Evolutionary conservation across 2,888 invertebrate species (phyloP), one percentile per base, ranked within the genome.

Genomic region (Emesis furor): DNA sequence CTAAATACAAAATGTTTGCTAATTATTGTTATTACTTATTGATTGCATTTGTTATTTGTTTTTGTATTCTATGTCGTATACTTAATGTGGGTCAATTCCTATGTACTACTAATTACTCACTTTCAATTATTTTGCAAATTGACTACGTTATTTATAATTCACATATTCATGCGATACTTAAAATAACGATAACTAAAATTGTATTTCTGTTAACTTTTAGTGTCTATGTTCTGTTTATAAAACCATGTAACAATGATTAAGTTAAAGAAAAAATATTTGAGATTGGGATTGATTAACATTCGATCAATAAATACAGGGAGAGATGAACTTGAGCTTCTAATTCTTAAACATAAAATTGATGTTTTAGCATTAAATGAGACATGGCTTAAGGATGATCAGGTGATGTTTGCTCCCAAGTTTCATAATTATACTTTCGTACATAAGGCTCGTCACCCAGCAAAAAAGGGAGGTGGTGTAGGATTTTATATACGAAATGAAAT

Each of bases 281-380:
- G 32, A 14, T 12, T 32, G 5, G 32, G 32, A 8, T 32, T 65
- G 17, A 32, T 65, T 65, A 32, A 65, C 5, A 32, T 65, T 30
- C 30, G 65, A 1, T 65, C 65, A 32, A 5, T 65, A 65, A 65
- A 65, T 30, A 65, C 32, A 1, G 65, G 30, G 12, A 65, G 65
- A 6, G 65, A 65, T 65, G 65, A 62, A 65, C 14, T 65, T 2
- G 65, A 65, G 7, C 17, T 55, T n/a, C 6, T 55, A 17, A 55
- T 55, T 14, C 55, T 17, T 17, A 55, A n/a, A n/a, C 55, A 55
- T n/a, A 14, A 55, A 17, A 7, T 17, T 4, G 55, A 55, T 55
- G 17, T 55, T 55, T 55, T 55, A 7, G 55, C 55, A 7, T 55
- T 55, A 55, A 55, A 65, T 65, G 62, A 65, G 14, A 65, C 62